Evolutionary conservation across 1,140 invertebrate genomes (phyloP).

Genomic region (Halesus radiatus): DNA sequence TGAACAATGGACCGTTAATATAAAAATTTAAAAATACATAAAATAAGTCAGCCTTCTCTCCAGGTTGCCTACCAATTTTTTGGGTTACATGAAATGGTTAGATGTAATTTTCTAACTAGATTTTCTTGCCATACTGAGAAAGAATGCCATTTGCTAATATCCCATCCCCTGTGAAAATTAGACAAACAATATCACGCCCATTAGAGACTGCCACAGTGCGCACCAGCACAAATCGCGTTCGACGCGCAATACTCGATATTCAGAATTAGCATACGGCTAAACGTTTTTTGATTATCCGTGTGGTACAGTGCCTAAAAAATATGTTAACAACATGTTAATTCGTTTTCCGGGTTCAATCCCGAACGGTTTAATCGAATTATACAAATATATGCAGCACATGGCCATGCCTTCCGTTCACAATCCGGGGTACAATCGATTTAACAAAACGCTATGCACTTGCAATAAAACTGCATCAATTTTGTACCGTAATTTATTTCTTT

Average conservation of each 20-base stretch:
- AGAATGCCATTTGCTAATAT: no score
- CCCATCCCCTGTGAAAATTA: no score
- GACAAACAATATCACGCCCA: background rate
- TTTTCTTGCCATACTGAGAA: no score
- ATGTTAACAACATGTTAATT: constrained; percentile 53
- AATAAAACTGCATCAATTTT: constrained; percentile 32
- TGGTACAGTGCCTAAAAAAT: constrained; percentile 43
- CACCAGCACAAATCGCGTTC: constrained; percentile 46
- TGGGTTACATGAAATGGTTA: no score
- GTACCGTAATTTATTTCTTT: constrained; percentile 37
- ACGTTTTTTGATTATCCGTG: constrained; percentile 52
- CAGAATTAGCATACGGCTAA: constrained; percentile 52
- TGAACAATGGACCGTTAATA: no score
- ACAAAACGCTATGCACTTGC: constrained; percentile 50
- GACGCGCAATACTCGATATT: constrained; percentile 42
- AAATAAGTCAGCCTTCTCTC: no score
- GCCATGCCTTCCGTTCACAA: constrained; percentile 44
- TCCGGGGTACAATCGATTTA: constrained; percentile 26
- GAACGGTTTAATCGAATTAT: constrained; percentile 49
- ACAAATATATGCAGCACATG: constrained; percentile 51
- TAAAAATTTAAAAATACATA: no score
- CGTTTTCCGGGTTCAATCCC: constrained; percentile 21
- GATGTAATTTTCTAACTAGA: no score
- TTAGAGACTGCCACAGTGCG: constrained; percentile 19
- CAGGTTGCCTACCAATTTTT: no score